These are phyloP conservation scores for Xiphophorus maculatus DNA, from an alignment of 2,113 vertebrate species.

Conservation along the genomic window DNA sequence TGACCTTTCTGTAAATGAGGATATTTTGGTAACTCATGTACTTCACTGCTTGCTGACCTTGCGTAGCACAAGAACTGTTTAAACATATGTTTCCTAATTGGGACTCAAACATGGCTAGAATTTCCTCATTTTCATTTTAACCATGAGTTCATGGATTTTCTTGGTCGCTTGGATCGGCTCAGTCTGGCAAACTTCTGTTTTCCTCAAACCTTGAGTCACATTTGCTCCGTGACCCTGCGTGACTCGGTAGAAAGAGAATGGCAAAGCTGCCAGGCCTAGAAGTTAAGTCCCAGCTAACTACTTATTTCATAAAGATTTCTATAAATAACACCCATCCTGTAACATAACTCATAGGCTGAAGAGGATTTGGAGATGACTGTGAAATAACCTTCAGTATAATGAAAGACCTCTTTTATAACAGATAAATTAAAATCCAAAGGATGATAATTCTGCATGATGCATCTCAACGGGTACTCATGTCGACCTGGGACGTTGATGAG, in stretches of 20 bases:
- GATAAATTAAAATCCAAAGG: not conserved
- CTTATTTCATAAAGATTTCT: not conserved
- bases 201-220: slow-evolving; percentile 9
- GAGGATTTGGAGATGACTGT: not conserved
- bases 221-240: slow-evolving; percentile 3
- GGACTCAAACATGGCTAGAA: not conserved
- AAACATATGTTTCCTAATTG: not conserved
- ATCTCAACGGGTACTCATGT: slow-evolving; percentile 5
- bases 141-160: not conserved
- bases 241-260: slow-evolving; percentile 5
- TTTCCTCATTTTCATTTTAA: not conserved
- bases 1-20: too few species aligned
- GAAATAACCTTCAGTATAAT: not conserved
- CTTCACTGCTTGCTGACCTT: too few species aligned
- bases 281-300: not conserved
- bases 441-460: not conserved
- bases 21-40: too few species aligned
- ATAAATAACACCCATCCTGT: not conserved
- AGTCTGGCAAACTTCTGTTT: slow-evolving; percentile 5
- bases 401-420: not conserved
- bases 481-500: slow-evolving; percentile 16
- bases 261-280: not conserved
- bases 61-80: too few species aligned
- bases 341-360: not conserved
- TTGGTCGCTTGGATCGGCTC: slow-evolving; percentile 20